phyloP scores from a whole-genome alignment of 2,797 vertebrate species.

The Capromys pilorides region DNA sequence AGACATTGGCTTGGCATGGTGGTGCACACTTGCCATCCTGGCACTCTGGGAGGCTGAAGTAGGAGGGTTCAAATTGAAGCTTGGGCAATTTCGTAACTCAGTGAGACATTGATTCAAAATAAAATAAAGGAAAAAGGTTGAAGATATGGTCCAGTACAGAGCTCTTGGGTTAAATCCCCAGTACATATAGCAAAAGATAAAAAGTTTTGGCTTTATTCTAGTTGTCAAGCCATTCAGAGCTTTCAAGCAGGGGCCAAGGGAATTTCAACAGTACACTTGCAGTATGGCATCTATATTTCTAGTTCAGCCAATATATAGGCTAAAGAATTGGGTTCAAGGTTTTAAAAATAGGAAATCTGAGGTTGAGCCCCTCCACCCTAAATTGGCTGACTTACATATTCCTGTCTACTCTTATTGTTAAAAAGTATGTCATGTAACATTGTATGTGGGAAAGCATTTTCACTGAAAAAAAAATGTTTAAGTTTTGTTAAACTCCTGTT shows the following conservation, averaged over 20 bases:
- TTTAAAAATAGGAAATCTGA: not conserved
- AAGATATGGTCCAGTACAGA: not conserved
- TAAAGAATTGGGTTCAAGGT: conserved; percentile 15
- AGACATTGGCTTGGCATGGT: not conserved
- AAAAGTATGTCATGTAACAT: not conserved
- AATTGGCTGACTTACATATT: not conserved
- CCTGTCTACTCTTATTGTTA: not conserved
- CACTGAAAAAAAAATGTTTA: conserved; percentile 52
- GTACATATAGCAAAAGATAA: not conserved
- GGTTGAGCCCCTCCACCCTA: conserved; percentile 12
- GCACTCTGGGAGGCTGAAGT: not conserved
- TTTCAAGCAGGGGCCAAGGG: not conserved
- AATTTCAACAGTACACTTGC: not conserved
- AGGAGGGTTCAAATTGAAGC: not conserved
- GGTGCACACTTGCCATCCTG: not conserved
- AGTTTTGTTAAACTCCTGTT: not conserved
- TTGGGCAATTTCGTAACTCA: not conserved
- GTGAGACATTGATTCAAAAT: not conserved
- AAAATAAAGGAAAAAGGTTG: not conserved
- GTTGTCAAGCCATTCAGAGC: conserved; percentile 19
- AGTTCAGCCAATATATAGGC: not conserved
- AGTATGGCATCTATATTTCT: not conserved
- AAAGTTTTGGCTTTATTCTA: conserved; percentile 28
- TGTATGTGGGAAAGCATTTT: conserved; percentile 31
- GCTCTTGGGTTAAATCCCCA: too few relatives aligned